Conservation (phyloP, 2,888 invertebrate species). For the Parthenolecanium corni region DNA sequence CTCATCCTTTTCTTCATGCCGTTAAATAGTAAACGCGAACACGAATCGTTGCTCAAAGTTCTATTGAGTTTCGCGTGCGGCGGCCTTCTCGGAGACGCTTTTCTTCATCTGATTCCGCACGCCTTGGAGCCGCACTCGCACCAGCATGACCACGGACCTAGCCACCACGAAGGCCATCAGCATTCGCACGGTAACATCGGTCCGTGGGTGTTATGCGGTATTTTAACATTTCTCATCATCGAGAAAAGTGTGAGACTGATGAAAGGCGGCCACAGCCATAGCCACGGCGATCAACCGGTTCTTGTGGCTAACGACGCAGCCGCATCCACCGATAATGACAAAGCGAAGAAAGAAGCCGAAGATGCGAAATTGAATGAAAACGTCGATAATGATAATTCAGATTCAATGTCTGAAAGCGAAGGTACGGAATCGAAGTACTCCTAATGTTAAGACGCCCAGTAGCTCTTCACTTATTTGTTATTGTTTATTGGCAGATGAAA, state of each 20-base stretch:
- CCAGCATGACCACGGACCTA: conserved; percentile 34
- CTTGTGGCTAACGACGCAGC: conserved; percentile 36
- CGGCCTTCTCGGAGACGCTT: conserved; percentile 94
- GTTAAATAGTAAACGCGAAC: conserved; percentile 70
- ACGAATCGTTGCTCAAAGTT: conserved; percentile 77
- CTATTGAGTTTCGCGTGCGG: conserved; percentile 88
- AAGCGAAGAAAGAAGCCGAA: conserved; percentile 37
- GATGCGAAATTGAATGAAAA: conserved; percentile 4
- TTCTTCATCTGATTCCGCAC: conserved; percentile 96
- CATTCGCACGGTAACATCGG: conserved; percentile 65
- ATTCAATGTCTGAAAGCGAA: conserved; percentile 14
- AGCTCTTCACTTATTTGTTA: background rate
- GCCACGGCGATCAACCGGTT: conserved; percentile 46
- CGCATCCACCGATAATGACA: background rate
- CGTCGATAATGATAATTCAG: background rate
- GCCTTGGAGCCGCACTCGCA: conserved; percentile 55
- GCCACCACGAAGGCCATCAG: conserved; percentile 36
- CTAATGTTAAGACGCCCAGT: background rate
- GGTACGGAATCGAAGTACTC: background rate
- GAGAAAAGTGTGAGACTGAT: conserved; percentile 84
- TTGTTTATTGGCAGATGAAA: conserved; percentile 37
- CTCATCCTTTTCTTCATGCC: conserved; percentile 87
- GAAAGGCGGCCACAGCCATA: conserved; percentile 70
- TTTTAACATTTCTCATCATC: conserved; percentile 80
- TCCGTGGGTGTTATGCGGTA: conserved; percentile 85